Conservation (phyloP, 2,888 invertebrate species). For the Drosophila histrio region DNA sequence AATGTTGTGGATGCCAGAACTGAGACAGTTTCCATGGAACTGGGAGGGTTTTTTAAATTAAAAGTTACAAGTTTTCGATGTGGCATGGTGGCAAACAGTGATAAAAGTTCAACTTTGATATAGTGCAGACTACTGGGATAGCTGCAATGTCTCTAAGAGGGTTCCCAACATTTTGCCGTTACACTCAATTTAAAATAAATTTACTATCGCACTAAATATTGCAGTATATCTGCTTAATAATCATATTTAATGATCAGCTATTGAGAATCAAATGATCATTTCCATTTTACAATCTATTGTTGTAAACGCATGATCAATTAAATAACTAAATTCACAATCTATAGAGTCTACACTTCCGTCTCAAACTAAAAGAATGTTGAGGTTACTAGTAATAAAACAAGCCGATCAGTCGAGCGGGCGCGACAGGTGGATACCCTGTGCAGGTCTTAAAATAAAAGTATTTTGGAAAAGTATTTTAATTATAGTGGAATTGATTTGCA, state of each 20-base stretch:
- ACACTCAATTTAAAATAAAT: not conserved
- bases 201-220: not conserved
- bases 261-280: slow-evolving; percentile 16
- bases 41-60: slow-evolving; percentile 56
- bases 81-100: slow-evolving; percentile 43
- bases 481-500: too few species aligned
- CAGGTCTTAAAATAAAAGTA: too few species aligned
- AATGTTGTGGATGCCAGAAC: slow-evolving; percentile 72
- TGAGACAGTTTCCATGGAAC: slow-evolving; percentile 55
- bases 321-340: slow-evolving; percentile 51
- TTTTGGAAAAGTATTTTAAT: too few species aligned
- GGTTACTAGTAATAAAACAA: too few species aligned
- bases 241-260: not conserved
- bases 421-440: too few species aligned
- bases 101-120: slow-evolving; percentile 54
- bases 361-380: too few species aligned
- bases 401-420: too few species aligned
- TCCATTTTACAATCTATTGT: slow-evolving; percentile 7
- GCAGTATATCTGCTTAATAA: not conserved
- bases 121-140: slow-evolving; percentile 6
- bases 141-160: not conserved
- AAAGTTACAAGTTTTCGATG: slow-evolving; percentile 60
- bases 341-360: too few species aligned
- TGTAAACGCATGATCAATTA: slow-evolving; percentile 31
- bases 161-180: not conserved